A percentile compares a stretch with the other conserved stretches of the same genome.
phyloP scores from a whole-genome alignment of 2,888 invertebrate genomes.

The Serrognathus titanus region DNA sequence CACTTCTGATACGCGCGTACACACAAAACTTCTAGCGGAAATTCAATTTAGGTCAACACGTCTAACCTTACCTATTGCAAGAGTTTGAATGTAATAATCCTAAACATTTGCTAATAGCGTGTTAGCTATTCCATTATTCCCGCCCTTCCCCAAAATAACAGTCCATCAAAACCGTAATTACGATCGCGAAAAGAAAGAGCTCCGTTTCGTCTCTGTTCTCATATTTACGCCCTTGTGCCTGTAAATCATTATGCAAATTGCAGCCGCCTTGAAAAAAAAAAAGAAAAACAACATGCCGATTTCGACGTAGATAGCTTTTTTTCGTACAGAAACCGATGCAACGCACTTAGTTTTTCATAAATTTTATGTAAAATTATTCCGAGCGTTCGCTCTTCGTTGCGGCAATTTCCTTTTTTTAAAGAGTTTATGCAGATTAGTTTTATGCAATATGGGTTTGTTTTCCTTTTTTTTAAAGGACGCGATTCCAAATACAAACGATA shows the following conservation, averaged over 20 bases:
- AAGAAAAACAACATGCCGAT: too few species aligned
- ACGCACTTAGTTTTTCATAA: too few species aligned
- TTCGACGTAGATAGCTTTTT: too few species aligned
- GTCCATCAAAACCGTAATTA: not conserved
- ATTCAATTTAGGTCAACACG: conserved; percentile 1
- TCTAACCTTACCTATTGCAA: conserved; percentile 5
- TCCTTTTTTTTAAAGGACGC: too few species aligned
- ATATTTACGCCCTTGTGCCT: not conserved
- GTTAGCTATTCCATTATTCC: not conserved
- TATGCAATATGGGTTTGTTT: too few species aligned
- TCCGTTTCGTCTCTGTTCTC: not conserved
- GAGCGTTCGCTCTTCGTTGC: too few species aligned
- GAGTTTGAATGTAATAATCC: conserved; percentile 3
- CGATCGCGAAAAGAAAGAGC: not conserved
- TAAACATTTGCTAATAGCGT: not conserved
- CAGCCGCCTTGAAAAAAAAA: too few species aligned
- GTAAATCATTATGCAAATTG: not conserved
- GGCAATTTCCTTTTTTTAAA: too few species aligned
- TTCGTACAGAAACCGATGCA: too few species aligned
- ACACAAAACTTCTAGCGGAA: conserved; percentile 1
- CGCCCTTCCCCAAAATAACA: not conserved
- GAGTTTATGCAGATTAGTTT: too few species aligned
- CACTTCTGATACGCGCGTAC: not conserved
- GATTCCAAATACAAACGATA: too few species aligned
- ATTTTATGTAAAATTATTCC: too few species aligned